Evolutionary conservation across 1,140 invertebrate species (phyloP).

Genomic region (Drosophila varians): DNA sequence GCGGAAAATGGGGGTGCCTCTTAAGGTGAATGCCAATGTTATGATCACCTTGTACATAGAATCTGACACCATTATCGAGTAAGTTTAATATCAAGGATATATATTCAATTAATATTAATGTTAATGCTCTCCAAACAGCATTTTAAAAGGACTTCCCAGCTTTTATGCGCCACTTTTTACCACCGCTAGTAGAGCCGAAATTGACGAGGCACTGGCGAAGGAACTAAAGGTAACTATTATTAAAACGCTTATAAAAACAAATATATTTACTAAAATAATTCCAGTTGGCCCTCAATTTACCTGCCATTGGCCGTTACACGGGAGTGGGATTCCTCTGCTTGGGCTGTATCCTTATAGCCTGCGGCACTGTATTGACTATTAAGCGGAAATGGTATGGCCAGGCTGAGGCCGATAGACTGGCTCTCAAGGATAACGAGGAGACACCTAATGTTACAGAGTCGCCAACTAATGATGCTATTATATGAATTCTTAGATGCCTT

Average conservation of each 20-base stretch:
- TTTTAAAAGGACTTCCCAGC: slow-evolving; percentile 53
- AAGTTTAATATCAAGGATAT: slow-evolving; percentile 63
- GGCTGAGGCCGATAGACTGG: slow-evolving; percentile 34
- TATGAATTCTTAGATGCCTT: background rate
- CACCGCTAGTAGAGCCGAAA: slow-evolving; percentile 57
- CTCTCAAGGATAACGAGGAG: slow-evolving; percentile 37
- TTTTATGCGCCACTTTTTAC: slow-evolving; percentile 79
- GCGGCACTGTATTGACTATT: slow-evolving; percentile 49
- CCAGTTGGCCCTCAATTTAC: slow-evolving; percentile 60
- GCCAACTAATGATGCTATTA: background rate
- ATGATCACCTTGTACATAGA: slow-evolving; percentile 89
- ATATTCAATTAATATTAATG: background rate
- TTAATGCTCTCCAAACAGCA: slow-evolving; percentile 28
- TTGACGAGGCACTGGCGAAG: slow-evolving; percentile 51
- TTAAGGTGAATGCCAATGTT: slow-evolving; percentile 87
- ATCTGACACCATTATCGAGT: slow-evolving; percentile 85
- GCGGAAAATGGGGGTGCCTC: slow-evolving; percentile 89
- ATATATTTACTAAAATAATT: too few relatives aligned
- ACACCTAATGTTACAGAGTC: background rate
- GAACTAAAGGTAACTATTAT: slow-evolving; percentile 53
- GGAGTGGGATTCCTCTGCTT: slow-evolving; percentile 62
- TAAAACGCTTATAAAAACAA: too few relatives aligned
- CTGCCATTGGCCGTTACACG: slow-evolving; percentile 57
- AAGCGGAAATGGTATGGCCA: slow-evolving; percentile 67
- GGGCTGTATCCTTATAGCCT: slow-evolving; percentile 49